Evolutionary conservation across 2,113 vertebrate genomes (phyloP).

Genomic region (Microtus oregoni): DNA sequence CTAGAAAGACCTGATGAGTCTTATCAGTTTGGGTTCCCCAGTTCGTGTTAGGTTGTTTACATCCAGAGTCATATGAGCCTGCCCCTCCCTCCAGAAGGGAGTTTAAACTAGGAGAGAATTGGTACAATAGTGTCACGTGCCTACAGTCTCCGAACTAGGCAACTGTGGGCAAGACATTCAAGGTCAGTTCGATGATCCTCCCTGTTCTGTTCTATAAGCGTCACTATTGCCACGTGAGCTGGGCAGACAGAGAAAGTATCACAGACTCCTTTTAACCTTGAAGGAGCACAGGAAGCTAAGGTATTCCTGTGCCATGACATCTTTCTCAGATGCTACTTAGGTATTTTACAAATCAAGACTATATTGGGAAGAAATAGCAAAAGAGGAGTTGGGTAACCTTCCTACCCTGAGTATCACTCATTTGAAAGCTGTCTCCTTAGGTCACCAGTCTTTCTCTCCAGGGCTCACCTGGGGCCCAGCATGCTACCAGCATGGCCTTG

Average conservation of each 20-base stretch:
- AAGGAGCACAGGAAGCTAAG: neutral
- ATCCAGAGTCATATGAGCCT: neutral
- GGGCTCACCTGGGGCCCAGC: neutral
- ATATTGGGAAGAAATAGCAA: neutral
- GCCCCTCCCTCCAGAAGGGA: neutral
- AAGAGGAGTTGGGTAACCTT: no score
- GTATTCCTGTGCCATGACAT: neutral
- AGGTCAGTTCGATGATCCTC: no score
- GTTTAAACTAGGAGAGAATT: neutral
- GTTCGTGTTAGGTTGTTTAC: neutral
- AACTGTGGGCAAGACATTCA: neutral
- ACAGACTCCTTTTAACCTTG: neutral
- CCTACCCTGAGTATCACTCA: neutral
- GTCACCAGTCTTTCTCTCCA: neutral
- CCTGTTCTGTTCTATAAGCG: neutral
- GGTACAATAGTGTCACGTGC: neutral
- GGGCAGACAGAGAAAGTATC: neutral
- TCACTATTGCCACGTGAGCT: neutral
- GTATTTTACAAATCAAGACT: neutral
- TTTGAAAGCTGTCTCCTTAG: neutral
- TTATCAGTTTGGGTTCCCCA: neutral
- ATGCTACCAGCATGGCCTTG: neutral
- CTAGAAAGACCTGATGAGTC: neutral
- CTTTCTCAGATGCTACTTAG: neutral
- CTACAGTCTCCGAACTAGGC: neutral